Evolutionary conservation across 2,113 vertebrate species (phyloP).

Genomic region (Protomyctophum bolini): DNA sequence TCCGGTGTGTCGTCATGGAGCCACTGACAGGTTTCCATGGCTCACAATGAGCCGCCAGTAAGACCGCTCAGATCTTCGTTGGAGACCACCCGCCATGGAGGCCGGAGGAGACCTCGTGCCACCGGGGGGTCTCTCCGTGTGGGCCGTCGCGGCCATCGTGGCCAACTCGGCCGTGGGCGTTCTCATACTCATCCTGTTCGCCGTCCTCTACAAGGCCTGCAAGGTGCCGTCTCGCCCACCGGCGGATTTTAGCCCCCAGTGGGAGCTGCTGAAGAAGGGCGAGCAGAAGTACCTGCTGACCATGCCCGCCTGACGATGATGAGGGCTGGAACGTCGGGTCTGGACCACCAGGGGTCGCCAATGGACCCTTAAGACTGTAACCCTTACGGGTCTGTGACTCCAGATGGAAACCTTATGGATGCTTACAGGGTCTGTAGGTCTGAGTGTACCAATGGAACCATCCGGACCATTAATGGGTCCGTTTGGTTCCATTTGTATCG

Average conservation of each 20-base stretch:
- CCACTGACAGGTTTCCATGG: not conserved
- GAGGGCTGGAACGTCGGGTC: too few species aligned
- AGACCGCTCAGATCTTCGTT: not conserved
- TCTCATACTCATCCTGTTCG: constrained; percentile 78
- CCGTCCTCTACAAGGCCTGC: constrained; percentile 82
- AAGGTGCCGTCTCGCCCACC: constrained; percentile 74
- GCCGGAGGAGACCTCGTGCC: constrained; percentile 50
- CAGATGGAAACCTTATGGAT: too few species aligned
- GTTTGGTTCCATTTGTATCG: too few species aligned
- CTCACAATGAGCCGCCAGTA: too few species aligned
- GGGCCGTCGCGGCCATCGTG: constrained; percentile 77
- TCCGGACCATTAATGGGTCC: too few species aligned
- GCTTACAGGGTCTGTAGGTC: too few species aligned
- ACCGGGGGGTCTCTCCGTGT: constrained; percentile 68
- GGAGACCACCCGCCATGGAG: constrained; percentile 61
- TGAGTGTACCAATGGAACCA: too few species aligned
- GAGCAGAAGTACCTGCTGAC: constrained; percentile 75
- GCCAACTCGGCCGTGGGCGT: constrained; percentile 77
- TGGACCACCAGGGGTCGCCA: too few species aligned
- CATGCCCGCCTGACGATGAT: too few species aligned
- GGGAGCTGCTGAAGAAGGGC: constrained; percentile 43
- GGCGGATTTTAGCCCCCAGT: constrained; percentile 27
- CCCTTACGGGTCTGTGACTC: too few species aligned
- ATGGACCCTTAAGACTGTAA: too few species aligned
- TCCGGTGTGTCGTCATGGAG: not conserved